Percentiles rank a stretch among this genome's conserved stretches.
phyloP scores from a whole-genome alignment of 2,888 invertebrate species.

The Ornithoptera priamus region DNA sequence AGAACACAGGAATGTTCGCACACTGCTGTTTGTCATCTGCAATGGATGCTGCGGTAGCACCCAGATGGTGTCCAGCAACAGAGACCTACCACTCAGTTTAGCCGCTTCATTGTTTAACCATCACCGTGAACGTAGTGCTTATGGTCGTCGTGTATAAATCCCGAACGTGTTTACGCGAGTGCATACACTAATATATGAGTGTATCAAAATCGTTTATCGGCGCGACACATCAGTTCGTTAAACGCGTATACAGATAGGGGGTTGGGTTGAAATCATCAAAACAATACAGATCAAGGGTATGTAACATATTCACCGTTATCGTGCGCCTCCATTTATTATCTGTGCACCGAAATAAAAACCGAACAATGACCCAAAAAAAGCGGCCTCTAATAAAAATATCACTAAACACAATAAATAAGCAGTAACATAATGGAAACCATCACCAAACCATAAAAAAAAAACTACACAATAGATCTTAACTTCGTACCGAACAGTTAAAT shows the following conservation, averaged over 20 bases:
- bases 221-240: not conserved
- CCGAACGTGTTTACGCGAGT: too few relatives aligned
- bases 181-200: too few relatives aligned
- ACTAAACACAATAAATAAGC: conserved; percentile 1
- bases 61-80: too few relatives aligned
- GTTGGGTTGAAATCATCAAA: conserved; percentile 4
- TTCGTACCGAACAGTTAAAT: conserved; percentile 14
- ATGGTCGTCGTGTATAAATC: too few relatives aligned
- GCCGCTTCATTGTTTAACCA: too few relatives aligned
- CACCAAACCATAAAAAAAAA: conserved; percentile 3
- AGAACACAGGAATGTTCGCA: too few relatives aligned
- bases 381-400: not conserved
- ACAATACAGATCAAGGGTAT: conserved; percentile 25
- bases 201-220: too few relatives aligned
- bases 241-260: not conserved
- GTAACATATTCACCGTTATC: conserved; percentile 29
- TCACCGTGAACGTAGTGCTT: too few relatives aligned
- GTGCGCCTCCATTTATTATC: conserved; percentile 24
- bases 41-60: too few relatives aligned
- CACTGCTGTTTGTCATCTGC: too few relatives aligned
- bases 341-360: conserved; percentile 12
- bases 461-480: conserved; percentile 5
- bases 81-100: too few relatives aligned
- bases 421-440: conserved; percentile 4
- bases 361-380: conserved; percentile 20